phyloP scores from a whole-genome alignment of 2,888 invertebrate genomes.

The Torymus tubicola region DNA sequence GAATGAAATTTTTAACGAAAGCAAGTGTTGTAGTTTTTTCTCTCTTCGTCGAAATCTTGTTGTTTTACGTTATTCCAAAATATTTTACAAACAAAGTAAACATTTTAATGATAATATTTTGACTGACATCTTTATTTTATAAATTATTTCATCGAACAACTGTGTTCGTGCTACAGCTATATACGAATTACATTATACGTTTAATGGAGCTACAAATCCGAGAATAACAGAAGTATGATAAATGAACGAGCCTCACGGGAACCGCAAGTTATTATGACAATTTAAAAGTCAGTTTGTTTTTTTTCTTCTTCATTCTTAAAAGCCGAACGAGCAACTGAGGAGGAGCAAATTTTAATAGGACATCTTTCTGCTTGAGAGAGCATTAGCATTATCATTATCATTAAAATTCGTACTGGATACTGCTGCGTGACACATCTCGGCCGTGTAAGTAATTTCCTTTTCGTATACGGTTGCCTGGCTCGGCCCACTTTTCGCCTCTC shows the following conservation, averaged over 20 bases:
- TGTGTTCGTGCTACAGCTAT: conserved; percentile 1
- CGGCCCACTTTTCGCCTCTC: neutral
- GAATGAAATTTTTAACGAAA: too few species aligned
- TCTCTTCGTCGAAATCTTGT: too few species aligned
- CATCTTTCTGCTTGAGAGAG: conserved; percentile 23
- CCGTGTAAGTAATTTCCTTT: conserved; percentile 12
- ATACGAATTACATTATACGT: neutral
- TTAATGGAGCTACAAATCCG: conserved; percentile 22
- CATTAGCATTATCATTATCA: conserved; percentile 50
- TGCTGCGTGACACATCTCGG: neutral
- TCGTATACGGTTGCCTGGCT: neutral
- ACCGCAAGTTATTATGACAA: conserved; percentile 62
- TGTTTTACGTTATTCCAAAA: too few species aligned
- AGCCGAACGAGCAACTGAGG: neutral
- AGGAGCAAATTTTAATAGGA: conserved; percentile 51
- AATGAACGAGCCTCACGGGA: conserved; percentile 40
- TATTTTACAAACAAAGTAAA: too few species aligned
- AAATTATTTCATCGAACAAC: conserved; percentile 5
- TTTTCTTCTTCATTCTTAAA: conserved; percentile 11
- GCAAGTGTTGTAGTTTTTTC: too few species aligned
- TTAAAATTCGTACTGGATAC: conserved; percentile 19
- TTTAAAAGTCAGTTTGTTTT: conserved; percentile 60
- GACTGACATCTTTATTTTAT: neutral
- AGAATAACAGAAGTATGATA: conserved; percentile 36
- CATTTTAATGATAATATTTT: too few species aligned